Conservation (phyloP, 2,797 vertebrate genomes). For the Vultur gryphus region DNA sequence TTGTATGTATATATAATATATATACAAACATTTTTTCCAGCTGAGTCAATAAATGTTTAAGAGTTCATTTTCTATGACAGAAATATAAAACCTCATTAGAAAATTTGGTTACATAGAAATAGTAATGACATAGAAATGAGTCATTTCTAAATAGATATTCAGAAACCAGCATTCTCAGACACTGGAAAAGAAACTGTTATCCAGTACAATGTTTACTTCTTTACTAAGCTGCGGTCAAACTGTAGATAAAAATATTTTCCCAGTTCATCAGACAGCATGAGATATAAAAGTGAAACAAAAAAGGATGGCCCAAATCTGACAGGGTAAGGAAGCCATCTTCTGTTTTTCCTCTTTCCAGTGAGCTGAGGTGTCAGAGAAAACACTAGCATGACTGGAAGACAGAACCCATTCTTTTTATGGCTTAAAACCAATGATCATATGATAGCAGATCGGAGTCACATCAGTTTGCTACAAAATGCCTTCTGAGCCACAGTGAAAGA, state of each 20-base stretch:
- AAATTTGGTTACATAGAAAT: not conserved
- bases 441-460: not conserved
- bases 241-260: not conserved
- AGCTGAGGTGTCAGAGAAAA: not conserved
- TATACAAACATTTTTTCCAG: not conserved
- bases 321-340: not conserved
- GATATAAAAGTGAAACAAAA: not conserved
- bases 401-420: not conserved
- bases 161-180: not conserved
- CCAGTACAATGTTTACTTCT: not conserved
- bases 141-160: not conserved
- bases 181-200: not conserved
- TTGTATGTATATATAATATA: not conserved
- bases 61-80: not conserved
- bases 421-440: not conserved
- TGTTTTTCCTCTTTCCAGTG: not conserved
- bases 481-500: not conserved
- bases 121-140: not conserved
- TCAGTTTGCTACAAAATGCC: not conserved
- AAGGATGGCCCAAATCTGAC: not conserved
- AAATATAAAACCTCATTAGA: not conserved
- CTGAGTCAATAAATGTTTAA: conserved; percentile 5
- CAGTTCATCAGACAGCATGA: not conserved
- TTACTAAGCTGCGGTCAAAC: not conserved
- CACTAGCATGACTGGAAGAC: not conserved